Base-by-base conservation (phyloP, 1,140 invertebrate genomes). In the Drusus annulatus region DNA sequence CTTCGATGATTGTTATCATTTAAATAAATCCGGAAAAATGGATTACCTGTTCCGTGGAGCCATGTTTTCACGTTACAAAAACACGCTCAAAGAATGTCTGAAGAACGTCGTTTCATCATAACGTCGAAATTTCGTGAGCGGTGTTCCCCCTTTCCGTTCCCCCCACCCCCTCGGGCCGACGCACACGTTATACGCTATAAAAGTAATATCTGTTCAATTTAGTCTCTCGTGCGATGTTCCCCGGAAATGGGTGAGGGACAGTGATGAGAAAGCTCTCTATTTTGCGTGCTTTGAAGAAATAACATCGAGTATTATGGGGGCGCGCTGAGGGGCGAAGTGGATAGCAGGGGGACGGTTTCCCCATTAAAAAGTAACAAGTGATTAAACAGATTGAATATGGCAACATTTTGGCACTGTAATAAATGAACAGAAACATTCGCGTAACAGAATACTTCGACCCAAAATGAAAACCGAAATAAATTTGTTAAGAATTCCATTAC, bases 141-240 rank as follows among this genome's bases (percentile, higher is more conserved):
- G 19, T 63, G 23, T 63, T 23, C 23, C 23, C 17, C 3, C 60
- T 3, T 23, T 0, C 23, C 23, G 15, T 25, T 28, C 60, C 15
- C 15, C 25, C 31, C 36, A 0, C 45, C 36, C 8, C 36, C 2
- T 10, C 0, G 36, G 36, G 36, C 36, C 36, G 10, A 23, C 45
- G 31, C 45, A 69, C 65, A 69, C 23, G 28, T 21, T 36, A 23
- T 50, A 45, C 58, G 63, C 63, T 69, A 23, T 78, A 78, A 69
- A 78, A 78, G 76, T 78, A 78, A 78, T 78, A 78, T 78, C 76
- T 51, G 76, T 78, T 78, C 76, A 78, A 78, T 78, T 68, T 69
- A 78, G 76, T 69, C 76, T 78, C 16, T 78, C 63, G 76, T 78
- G 63, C 54, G 75, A 77, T 31, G 58, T 77, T 25, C 76, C 50